Evolutionary conservation across 2,797 vertebrate genomes (phyloP).

Genomic region (Valencia hispanica): DNA sequence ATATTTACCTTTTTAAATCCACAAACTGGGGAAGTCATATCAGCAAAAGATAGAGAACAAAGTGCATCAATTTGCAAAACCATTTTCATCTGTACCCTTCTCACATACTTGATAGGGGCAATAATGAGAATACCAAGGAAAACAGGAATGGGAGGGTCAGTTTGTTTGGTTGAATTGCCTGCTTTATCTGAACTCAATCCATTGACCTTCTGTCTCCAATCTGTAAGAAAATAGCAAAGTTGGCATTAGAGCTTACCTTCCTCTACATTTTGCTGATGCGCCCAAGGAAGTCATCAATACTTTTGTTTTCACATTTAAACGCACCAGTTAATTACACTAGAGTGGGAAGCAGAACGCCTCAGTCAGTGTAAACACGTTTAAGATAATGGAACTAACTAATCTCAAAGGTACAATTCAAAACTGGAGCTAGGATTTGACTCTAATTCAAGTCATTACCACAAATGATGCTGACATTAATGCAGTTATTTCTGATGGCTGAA

Average conservation of each 20-base stretch:
- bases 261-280: slow-evolving; percentile 38
- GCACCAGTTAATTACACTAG: slow-evolving; percentile 37
- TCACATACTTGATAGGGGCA: slow-evolving; percentile 22
- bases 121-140: slow-evolving; percentile 41
- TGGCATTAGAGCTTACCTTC: slow-evolving; percentile 37
- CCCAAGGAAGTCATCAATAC: slow-evolving; percentile 51
- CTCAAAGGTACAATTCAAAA: neutral
- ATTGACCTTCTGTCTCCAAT: slow-evolving; percentile 64
- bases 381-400: neutral
- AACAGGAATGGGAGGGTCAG: slow-evolving; percentile 28
- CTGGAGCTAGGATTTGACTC: neutral
- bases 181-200: slow-evolving; percentile 54
- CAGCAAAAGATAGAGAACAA: slow-evolving; percentile 47
- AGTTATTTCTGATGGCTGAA: slow-evolving; percentile 17
- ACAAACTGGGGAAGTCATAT: slow-evolving; percentile 48
- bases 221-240: slow-evolving; percentile 40
- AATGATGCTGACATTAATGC: slow-evolving; percentile 19
- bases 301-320: slow-evolving; percentile 38
- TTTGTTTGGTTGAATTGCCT: slow-evolving; percentile 50
- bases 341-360: slow-evolving; percentile 10
- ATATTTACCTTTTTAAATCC: slow-evolving; percentile 46
- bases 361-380: neutral
- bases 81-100: slow-evolving; percentile 50
- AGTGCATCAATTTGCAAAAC: slow-evolving; percentile 37
- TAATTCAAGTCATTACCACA: neutral